Conservation (phyloP, 2,888 invertebrate genomes). For the Nowickia ferox region DNA sequence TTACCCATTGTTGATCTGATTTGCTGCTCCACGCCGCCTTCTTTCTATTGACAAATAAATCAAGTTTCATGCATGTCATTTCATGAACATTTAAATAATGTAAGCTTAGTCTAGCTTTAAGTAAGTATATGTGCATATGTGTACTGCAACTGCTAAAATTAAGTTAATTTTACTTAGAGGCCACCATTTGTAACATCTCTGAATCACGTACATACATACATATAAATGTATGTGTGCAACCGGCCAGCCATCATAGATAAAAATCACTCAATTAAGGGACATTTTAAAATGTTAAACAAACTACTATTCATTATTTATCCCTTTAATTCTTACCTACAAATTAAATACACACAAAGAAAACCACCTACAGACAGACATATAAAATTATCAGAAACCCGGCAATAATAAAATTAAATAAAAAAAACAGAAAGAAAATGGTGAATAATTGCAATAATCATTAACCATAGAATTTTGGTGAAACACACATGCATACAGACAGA, state of each 20-base stretch:
- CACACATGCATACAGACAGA: conserved; percentile 31
- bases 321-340: conserved; percentile 32
- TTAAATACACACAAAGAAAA: conserved; percentile 20
- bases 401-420: conserved; percentile 7
- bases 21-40: no score
- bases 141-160: neutral
- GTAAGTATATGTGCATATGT: no score
- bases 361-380: conserved; percentile 23
- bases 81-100: no score
- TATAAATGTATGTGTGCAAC: no score
- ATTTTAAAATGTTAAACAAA: conserved; percentile 57
- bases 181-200: neutral
- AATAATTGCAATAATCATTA: conserved; percentile 68
- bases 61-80: no score
- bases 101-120: no score
- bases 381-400: conserved; percentile 7
- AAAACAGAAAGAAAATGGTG: conserved; percentile 33
- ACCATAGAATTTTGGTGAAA: conserved; percentile 61
- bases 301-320: conserved; percentile 28
- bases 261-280: conserved; percentile 54
- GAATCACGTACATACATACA: no score
- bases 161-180: neutral
- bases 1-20: no score
- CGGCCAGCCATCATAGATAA: conserved; percentile 22
- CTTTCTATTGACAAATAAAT: no score